A percentile compares a stretch with the other conserved stretches of the same genome.
phyloP scores from a whole-genome alignment of 2,797 vertebrate species.

The Setipinna tenuifilis region DNA sequence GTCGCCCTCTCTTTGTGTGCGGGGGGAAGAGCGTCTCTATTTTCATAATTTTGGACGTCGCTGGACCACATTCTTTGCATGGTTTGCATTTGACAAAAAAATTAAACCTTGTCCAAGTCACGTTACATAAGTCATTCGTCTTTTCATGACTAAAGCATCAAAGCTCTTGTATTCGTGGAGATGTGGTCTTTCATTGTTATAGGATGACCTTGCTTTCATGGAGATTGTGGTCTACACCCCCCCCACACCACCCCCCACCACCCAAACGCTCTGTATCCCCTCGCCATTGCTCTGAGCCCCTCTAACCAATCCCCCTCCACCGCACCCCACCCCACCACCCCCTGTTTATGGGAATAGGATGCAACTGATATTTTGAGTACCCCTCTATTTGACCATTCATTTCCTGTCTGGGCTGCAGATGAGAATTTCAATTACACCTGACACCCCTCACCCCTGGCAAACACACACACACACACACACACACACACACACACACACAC shows the following conservation, averaged over 20 bases:
- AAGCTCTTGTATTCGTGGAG: not conserved
- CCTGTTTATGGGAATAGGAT: conserved; percentile 26
- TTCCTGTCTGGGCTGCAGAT: conserved; percentile 57
- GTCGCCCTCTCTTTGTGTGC: conserved; percentile 41
- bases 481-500: too few species aligned
- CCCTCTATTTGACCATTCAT: conserved; percentile 62
- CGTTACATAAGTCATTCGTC: conserved; percentile 49
- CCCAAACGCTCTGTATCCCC: conserved; percentile 8
- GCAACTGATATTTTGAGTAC: conserved; percentile 37
- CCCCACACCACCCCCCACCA: not conserved
- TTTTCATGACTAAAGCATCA: conserved; percentile 34
- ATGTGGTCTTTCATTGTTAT: not conserved
- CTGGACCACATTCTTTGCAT: conserved; percentile 41
- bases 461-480: too few species aligned
- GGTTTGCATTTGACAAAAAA: conserved; percentile 54
- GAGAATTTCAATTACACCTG: conserved; percentile 63
- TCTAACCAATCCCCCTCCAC: not conserved
- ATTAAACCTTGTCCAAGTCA: conserved; percentile 34
- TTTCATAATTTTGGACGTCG: conserved; percentile 51
- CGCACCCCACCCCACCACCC: not conserved
- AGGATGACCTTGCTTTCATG: not conserved
- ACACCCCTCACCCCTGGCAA: conserved; percentile 24
- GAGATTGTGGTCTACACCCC: not conserved
- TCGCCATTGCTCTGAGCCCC: conserved; percentile 29
- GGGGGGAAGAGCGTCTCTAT: conserved; percentile 51